A percentile compares a stretch with the other conserved stretches of the same genome.
Evolutionary conservation across 2,113 vertebrate genomes (phyloP).

Genomic region (Coptodon rendalli): DNA sequence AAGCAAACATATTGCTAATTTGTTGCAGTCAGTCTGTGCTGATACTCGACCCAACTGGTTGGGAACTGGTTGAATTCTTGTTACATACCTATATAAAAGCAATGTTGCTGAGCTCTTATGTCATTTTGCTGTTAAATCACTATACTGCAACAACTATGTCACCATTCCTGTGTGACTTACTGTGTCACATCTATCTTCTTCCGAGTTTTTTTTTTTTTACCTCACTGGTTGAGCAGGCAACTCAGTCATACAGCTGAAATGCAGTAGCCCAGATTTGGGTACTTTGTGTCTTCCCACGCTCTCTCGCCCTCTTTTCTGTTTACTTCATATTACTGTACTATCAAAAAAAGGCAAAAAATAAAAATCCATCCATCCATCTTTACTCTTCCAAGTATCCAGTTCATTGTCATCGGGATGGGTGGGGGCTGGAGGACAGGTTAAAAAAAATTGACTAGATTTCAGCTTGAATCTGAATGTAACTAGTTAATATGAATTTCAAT

Average conservation of each 20-base stretch:
- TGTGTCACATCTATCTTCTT: neutral
- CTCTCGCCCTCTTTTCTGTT: neutral
- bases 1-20: neutral
- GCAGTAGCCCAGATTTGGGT: neutral
- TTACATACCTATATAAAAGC: neutral
- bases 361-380: neutral
- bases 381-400: neutral
- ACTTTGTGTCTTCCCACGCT: neutral
- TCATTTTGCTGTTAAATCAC: neutral
- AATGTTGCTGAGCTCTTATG: neutral
- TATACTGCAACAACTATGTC: neutral
- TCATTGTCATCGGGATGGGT: accelerated
- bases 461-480: neutral
- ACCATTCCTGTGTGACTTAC: neutral
- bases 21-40: neutral
- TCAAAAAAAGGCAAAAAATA: neutral
- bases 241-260: neutral
- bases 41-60: neutral
- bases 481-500: neutral
- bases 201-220: too few species aligned
- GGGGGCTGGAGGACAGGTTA: neutral
- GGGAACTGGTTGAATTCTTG: neutral
- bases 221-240: neutral
- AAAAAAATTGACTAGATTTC: neutral
- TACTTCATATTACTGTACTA: neutral